Base-by-base conservation (phyloP, 2,797 vertebrate genomes). In the Halcyon leucocephala region DNA sequence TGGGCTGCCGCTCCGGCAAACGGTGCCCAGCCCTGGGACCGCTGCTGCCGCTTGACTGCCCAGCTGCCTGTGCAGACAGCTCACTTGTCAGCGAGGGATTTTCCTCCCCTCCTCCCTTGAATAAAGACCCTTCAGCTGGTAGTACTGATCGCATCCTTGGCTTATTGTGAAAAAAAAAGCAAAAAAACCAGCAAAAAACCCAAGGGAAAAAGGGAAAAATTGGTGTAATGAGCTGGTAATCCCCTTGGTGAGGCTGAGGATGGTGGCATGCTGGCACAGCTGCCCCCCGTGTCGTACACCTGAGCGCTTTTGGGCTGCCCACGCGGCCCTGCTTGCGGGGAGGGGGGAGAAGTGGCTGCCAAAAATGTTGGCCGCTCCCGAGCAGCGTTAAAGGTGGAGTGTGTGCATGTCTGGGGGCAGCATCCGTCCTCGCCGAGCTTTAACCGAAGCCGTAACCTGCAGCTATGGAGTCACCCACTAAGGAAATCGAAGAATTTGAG, bases 401-500 rank as follows among this genome's bases (percentile, higher is more conserved):
- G 82, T 87, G 90, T 61, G 41, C 65, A 18, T 94, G 89, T 70
- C 67, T 71, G 25, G 31, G 79, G 94, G 89, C 80, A 90, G 90
- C 78, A 87, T 89, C 76, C 5, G 6, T 90, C 94, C 83, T 96
- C 16, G 1, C 58, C 41, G 67, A 81, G 96, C 95, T 95, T 97
- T 94, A 95, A 94, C 78, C 70, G 37, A 90, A 80, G 96, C 33
- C 57, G 51, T 95, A 90, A 90, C 95, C 95, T 86, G 93, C 97
- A 97, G 98, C 97, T 95, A 99, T 99, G 99, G 99, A 99, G 98
- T 99, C 99, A 67, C 99, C 99, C 4, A 99, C 99, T 86, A 99
- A 99, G 98, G 99, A 99, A 97, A 99, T 99, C 8, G 99, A 99
- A 98, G 99, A 99, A 99, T 99, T 99, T 97, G 99, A 99, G 98